These are phyloP conservation scores for Tetranychus cinnabarinus DNA, from an alignment of 1,140 invertebrate species.

Conservation along the genomic window DNA sequence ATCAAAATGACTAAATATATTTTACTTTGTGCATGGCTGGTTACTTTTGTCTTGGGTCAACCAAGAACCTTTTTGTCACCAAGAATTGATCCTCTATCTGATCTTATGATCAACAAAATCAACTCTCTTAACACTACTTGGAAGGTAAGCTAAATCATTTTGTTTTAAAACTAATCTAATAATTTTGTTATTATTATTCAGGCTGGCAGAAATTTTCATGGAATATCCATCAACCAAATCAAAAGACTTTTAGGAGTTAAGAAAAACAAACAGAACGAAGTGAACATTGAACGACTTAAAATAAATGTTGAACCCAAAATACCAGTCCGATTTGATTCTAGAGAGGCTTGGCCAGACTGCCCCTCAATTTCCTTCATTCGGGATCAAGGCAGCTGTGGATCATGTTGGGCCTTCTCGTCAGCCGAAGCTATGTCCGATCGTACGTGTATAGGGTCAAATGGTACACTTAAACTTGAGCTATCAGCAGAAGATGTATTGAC, in stretches of 20 bases:
- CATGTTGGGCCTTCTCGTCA: constrained; percentile 56
- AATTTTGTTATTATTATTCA: background rate
- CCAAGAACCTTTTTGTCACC: too few relatives aligned
- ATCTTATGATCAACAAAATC: constrained; percentile 16
- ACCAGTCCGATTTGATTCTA: constrained; percentile 54
- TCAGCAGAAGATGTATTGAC: constrained; percentile 65
- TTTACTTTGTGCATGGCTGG: too few relatives aligned
- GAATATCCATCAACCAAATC: constrained; percentile 23
- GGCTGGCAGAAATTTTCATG: constrained; percentile 1
- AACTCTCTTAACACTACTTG: constrained; percentile 37
- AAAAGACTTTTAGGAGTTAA: constrained; percentile 22
- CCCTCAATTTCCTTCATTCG: constrained; percentile 50
- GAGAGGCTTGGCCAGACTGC: constrained; percentile 56
- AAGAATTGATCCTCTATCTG: constrained; percentile 8
- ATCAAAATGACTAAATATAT: too few relatives aligned
- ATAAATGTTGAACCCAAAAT: constrained; percentile 20
- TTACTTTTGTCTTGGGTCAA: too few relatives aligned
- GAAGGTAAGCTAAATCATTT: constrained; percentile 21
- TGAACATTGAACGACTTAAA: constrained; percentile 8
- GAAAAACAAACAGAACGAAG: constrained; percentile 18
- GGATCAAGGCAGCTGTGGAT: constrained; percentile 41
- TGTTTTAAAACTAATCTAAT: background rate
- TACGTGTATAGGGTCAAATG: constrained; percentile 57
- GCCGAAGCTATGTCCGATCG: constrained; percentile 81
- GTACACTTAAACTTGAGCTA: constrained; percentile 41